A percentile compares a stretch with the other conserved stretches of the same genome.
These are phyloP conservation scores for Pachyseris speciosa DNA, from an alignment of 64 coral and sea anemone species.

Conservation along the genomic window DNA sequence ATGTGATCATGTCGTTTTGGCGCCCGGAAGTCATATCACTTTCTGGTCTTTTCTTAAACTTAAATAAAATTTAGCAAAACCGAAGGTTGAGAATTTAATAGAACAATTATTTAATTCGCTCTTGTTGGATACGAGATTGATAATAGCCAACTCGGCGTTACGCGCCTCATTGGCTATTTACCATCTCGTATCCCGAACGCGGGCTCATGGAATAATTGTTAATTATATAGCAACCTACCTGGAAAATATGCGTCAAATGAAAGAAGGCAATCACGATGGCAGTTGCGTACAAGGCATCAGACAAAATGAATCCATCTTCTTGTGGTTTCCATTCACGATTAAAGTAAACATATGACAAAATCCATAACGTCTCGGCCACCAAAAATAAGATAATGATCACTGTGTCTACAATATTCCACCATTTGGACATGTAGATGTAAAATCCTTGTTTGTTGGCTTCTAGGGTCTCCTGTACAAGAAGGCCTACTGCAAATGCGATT, in stretches of 20 bases:
- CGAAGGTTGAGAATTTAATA: too few relatives aligned
- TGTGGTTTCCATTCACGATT: not conserved
- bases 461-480: constrained; percentile 62
- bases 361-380: not conserved
- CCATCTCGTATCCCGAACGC: too few relatives aligned
- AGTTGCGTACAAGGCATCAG: constrained; percentile 6
- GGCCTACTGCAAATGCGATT: constrained; percentile 49
- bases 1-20: too few relatives aligned
- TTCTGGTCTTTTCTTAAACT: too few relatives aligned
- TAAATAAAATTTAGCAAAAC: too few relatives aligned
- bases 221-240: not conserved
- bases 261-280: not conserved
- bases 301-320: not conserved
- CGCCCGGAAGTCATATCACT: too few relatives aligned
- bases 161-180: too few relatives aligned
- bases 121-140: too few relatives aligned
- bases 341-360: too few relatives aligned
- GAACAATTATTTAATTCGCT: too few relatives aligned
- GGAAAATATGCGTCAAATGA: constrained; percentile 12
- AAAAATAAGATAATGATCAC: constrained; percentile 55
- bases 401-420: constrained; percentile 77
- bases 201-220: too few relatives aligned
- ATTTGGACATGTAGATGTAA: constrained; percentile 63
- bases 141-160: too few relatives aligned
- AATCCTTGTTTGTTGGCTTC: constrained; percentile 61